These are phyloP conservation scores for Delichon dasypus DNA, from an alignment of 2,797 vertebrate genomes.

Conservation along the genomic window DNA sequence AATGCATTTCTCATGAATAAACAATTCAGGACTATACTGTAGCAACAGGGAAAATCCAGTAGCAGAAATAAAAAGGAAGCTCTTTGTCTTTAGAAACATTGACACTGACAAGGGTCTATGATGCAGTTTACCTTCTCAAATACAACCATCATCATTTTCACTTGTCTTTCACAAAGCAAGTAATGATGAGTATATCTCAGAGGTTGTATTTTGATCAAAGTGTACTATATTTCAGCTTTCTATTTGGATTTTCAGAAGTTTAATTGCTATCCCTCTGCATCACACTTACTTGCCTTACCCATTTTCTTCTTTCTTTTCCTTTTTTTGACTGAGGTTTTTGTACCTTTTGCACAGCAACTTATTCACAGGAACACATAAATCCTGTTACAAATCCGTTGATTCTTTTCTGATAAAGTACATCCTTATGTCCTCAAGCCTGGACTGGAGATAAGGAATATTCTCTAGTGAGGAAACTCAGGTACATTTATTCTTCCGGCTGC, in stretches of 20 bases:
- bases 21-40: not conserved
- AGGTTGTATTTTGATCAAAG: slow-evolving; percentile 18
- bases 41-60: not conserved
- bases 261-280: not conserved
- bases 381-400: not conserved
- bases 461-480: not conserved
- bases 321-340: not conserved
- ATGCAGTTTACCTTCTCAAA: not conserved
- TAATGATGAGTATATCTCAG: not conserved
- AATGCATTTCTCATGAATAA: not conserved
- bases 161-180: not conserved
- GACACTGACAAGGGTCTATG: not conserved
- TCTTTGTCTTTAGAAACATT: not conserved
- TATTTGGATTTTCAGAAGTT: not conserved
- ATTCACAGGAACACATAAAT: not conserved
- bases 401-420: not conserved
- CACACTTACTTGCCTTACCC: not conserved
- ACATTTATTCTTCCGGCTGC: not conserved
- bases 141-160: not conserved
- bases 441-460: not conserved
- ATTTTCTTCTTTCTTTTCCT: not conserved
- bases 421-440: not conserved
- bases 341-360: not conserved
- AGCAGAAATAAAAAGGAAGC: not conserved
- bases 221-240: not conserved